Evolutionary conservation across 2,888 invertebrate genomes (phyloP), one percentile per base, ranked within the genome.

Genomic region (Mesorhabditis sp.): DNA sequence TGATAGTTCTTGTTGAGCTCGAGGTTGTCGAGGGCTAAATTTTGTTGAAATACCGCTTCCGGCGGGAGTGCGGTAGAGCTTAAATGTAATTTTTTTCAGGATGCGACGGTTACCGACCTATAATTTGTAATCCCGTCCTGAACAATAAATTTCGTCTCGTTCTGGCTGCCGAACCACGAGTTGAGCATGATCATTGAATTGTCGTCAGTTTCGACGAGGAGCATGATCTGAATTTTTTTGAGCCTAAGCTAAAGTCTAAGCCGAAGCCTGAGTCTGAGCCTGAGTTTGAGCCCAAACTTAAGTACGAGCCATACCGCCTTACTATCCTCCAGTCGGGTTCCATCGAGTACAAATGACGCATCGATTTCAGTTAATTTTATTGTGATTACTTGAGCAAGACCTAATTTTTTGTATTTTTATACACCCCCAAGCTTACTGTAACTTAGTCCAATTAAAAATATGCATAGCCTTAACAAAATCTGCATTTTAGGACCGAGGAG

Each of bases 331-430:
- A 50, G n/a, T 50, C n/a, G 7, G n/a, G 58, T 50, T n/a, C 58
- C 58, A 50, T 50, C 58, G n/a, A 50, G 10, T n/a, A n/a, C 58
- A 50, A 13, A 50, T n/a, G 58, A 50, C 10, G 58, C 58, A 50
- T 50, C 58, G 58, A 50, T 50, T 50, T 50, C 58, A n/a, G 58
- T 50, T n/a, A 50, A 50, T 13, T 50, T n/a, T 13, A 50, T 50
- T 50, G 10, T 10, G n/a, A 50, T 50, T 50, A 28, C 28, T 28
- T 28, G 28, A 28, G 28, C 28, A 28, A 1, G 28, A 28, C 28
- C 28, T 28, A 28, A 28, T 28, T 28, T 28, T 28, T 28, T 28
- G 28, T 28, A 28, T 28, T 28, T 28, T 28, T 28, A 28, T 28
- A 28, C 28, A 28, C 28, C 28, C 28, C 28, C 28, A 28, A 28